Conservation (phyloP, 2,113 vertebrate species). For the Trematomus loennbergii region DNA sequence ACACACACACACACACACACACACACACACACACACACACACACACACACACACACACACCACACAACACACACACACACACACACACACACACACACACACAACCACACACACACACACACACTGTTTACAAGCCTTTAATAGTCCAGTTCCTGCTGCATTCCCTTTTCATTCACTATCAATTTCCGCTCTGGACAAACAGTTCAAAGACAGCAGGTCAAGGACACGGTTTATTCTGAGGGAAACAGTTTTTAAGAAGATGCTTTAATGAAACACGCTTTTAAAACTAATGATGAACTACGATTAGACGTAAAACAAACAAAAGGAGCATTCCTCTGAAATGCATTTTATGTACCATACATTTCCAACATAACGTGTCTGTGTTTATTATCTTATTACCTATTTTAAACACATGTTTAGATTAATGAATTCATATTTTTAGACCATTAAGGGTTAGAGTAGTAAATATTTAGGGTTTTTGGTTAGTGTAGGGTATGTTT, state of each 20-base stretch:
- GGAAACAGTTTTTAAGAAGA: too few relatives aligned
- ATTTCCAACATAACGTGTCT: too few relatives aligned
- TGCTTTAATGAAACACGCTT: too few relatives aligned
- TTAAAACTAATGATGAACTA: too few relatives aligned
- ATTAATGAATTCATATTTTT: too few relatives aligned
- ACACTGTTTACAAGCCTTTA: conserved; percentile 19
- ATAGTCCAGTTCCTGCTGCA: conserved; percentile 29
- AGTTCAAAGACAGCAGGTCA: conserved; percentile 3
- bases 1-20: not conserved
- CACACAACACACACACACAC: not conserved
- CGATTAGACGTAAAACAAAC: too few relatives aligned
- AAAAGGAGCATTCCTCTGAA: too few relatives aligned
- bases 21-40: conserved; percentile 15
- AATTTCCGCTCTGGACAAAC: conserved; percentile 38
- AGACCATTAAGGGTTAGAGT: not conserved
- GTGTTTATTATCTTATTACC: too few relatives aligned
- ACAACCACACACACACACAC: conserved; percentile 12
- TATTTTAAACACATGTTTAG: too few relatives aligned
- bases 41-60: not conserved
- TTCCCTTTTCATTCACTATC: conserved; percentile 25
- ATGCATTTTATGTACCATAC: too few relatives aligned
- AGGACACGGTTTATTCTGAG: not conserved
- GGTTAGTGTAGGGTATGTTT: too few relatives aligned
- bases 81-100: not conserved
- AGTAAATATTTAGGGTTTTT: not conserved